Conservation (phyloP, 2,113 vertebrate genomes). For the Genyomyrus donnyi region DNA sequence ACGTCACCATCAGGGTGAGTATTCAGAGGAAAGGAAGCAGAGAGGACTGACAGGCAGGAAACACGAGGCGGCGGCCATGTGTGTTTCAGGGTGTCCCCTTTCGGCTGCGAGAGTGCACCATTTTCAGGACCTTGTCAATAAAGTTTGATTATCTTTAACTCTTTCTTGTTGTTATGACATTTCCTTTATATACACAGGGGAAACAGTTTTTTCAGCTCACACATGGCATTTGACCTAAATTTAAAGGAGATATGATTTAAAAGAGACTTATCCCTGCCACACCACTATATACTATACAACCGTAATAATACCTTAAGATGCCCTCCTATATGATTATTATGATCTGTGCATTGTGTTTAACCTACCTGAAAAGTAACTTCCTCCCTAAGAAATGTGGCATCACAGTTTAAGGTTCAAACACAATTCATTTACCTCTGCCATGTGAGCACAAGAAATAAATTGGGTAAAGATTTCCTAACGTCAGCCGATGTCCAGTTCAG, state of each 20-base stretch:
- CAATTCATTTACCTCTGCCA: background rate
- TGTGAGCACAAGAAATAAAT: background rate
- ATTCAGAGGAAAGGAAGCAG: background rate
- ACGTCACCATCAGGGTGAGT: background rate
- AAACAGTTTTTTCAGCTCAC: background rate
- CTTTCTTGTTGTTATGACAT: background rate
- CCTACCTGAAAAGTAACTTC: background rate
- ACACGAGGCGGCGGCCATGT: background rate
- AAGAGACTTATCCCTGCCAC: background rate
- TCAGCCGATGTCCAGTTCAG: background rate
- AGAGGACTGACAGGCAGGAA: background rate
- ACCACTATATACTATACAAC: background rate
- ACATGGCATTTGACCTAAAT: background rate
- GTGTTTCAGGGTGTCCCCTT: background rate
- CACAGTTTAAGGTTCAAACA: background rate
- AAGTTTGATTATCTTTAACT: background rate
- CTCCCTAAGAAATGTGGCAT: background rate
- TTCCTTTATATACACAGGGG: background rate
- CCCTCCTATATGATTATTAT: background rate
- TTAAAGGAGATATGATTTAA: background rate
- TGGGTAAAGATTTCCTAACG: background rate
- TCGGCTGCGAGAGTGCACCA: background rate
- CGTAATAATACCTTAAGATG: background rate
- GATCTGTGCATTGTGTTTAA: background rate
- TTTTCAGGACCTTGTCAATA: background rate